Base-by-base conservation (phyloP, 2,888 invertebrate species). In the Periphyllus acericola region DNA sequence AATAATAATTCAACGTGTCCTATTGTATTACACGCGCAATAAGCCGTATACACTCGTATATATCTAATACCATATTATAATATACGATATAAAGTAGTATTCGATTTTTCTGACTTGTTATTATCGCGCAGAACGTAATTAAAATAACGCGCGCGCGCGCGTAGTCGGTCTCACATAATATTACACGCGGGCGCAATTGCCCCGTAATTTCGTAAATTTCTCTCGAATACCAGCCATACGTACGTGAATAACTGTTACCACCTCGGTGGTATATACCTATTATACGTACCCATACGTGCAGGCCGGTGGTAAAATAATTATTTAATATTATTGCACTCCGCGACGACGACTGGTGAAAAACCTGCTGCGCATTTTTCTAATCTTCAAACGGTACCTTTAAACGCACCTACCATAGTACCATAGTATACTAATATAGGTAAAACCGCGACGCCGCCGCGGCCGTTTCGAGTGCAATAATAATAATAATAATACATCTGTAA, bases 161-260 rank as follows among this genome's bases (percentile, higher is more conserved):
- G 21, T 6, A 4, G 60, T 25, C 21, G 25, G 60, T 60, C 60
- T 5, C 2, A 60, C 25, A 60, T 60, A 0, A 60, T 60, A 9
- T 60, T 8, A 25, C 60, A 8, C 0, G 1, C 25, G 60, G 21
- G 25, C 60, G 60, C 25, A 0, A 60, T 60, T 8, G 60, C n/a
- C 46, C 52, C 72, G 25, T 72, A 83, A 83, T 72, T 82, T 83
- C 72, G 40, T 83, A 55, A 52, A 29, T 72, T 83, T 52, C 34
- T 52, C 9, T 66, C 74, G 25, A 60, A 25, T 25, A 60, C 60
- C 5, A 6, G 25, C 25, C 1, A 60, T 60, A 60, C 60, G 8
- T 60, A 25, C 14, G 14, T 14, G 46, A 14, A 1, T 46, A 11
- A 1, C 40, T 46, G 14, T 46, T 46, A 46, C 46, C 46, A 46